phyloP scores from a whole-genome alignment of 1,140 invertebrate genomes.

The Bombus cullumanus region DNA sequence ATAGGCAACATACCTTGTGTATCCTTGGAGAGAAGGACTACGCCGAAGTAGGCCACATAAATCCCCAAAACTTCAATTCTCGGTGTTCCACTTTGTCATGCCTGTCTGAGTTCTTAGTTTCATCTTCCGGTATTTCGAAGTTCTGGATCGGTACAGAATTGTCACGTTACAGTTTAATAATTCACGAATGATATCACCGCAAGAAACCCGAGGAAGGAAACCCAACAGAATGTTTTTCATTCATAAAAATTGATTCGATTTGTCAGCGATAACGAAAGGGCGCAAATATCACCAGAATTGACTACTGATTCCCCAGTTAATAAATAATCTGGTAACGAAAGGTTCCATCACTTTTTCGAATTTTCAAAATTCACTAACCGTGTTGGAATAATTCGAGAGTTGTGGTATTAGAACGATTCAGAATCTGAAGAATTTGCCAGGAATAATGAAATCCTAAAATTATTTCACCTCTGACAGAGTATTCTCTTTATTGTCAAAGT shows the following conservation, averaged over 20 bases:
- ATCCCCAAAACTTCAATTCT: conserved; percentile 60
- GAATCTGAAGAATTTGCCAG: background rate
- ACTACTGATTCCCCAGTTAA: background rate
- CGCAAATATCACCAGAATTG: background rate
- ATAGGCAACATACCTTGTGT: conserved; percentile 57
- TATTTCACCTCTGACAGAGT: background rate
- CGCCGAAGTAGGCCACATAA: conserved; percentile 57
- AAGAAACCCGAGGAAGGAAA: background rate
- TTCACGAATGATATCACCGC: background rate
- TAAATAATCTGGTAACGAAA: background rate
- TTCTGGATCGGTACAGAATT: conserved; percentile 43
- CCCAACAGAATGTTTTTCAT: background rate
- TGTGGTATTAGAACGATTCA: background rate
- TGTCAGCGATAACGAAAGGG: background rate
- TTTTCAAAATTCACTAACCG: background rate
- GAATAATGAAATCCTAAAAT: background rate
- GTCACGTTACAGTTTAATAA: conserved; percentile 10
- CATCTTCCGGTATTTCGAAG: conserved; percentile 49
- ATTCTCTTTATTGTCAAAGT: background rate
- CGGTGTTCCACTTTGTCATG: conserved; percentile 45
- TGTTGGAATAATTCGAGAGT: background rate
- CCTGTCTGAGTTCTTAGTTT: conserved; percentile 43
- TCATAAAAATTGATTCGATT: background rate
- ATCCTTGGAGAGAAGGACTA: conserved; percentile 48
- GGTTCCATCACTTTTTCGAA: background rate